Evolutionary conservation across 1,140 invertebrate species (phyloP).

Genomic region (Drosophila paulistorum): DNA sequence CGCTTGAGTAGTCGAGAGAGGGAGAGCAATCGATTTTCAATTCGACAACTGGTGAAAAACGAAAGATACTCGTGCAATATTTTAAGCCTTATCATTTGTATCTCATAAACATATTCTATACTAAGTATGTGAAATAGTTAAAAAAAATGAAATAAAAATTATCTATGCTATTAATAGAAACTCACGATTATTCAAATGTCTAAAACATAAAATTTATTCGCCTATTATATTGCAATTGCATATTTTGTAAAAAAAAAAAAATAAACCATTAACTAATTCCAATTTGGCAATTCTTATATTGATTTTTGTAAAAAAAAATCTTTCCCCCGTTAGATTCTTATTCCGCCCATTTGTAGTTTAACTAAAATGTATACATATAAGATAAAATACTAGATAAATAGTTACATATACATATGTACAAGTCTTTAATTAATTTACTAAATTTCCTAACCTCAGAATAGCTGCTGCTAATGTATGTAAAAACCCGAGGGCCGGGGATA

Average conservation of each 20-base stretch:
- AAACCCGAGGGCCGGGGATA: no score
- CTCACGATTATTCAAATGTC: slow-evolving; percentile 3
- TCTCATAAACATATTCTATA: neutral
- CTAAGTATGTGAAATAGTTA: neutral
- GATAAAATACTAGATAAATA: no score
- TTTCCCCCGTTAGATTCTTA: no score
- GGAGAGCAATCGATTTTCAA: slow-evolving; percentile 3
- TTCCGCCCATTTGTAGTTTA: neutral
- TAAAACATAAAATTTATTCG: neutral
- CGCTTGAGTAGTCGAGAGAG: neutral
- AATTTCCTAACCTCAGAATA: no score
- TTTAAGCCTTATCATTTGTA: neutral
- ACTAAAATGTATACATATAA: no score
- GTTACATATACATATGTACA: no score
- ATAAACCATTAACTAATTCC: neutral
- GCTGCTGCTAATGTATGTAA: no score
- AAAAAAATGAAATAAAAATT: neutral
- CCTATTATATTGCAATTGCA: neutral
- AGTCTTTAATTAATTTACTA: no score
- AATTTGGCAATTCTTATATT: neutral
- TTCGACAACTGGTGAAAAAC: neutral
- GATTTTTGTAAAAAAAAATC: no score
- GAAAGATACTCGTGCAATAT: neutral
- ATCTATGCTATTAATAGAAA: neutral
- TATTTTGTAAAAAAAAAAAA: neutral